A percentile compares a stretch with the other conserved stretches of the same genome.
These are phyloP conservation scores for Metalampra italica DNA, from an alignment of 2,888 invertebrate genomes.

Conservation along the genomic window DNA sequence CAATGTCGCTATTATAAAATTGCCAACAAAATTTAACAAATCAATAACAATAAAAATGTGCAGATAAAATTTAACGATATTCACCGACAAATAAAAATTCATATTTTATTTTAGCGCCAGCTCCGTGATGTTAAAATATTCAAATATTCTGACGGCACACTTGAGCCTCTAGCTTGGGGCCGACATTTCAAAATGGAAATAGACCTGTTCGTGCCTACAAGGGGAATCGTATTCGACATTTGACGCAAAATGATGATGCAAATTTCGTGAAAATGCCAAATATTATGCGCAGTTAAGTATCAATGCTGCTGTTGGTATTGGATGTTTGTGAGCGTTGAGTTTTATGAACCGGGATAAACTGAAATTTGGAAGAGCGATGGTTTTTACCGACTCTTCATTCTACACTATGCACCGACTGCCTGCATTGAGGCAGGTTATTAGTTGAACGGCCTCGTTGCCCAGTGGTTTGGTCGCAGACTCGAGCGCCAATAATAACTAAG, in stretches of 20 bases:
- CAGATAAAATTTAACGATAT: conserved; percentile 11
- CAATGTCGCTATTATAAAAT: conserved; percentile 1
- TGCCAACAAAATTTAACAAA: background rate
- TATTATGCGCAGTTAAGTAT: conserved; percentile 52
- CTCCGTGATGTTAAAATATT: conserved; percentile 63
- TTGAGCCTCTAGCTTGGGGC: conserved; percentile 56
- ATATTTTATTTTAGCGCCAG: conserved; percentile 51
- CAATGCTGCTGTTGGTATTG: conserved; percentile 34
- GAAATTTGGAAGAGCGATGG: background rate
- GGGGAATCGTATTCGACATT: conserved; percentile 63
- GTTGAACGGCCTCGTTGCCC: too few relatives aligned
- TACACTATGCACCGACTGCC: background rate
- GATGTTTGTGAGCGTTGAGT: background rate
- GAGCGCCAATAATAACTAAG: too few relatives aligned
- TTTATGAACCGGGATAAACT: background rate
- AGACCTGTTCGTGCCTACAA: conserved; percentile 58
- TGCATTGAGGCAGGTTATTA: too few relatives aligned
- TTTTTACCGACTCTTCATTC: conserved; percentile 1
- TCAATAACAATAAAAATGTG: background rate
- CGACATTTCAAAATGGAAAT: conserved; percentile 70
- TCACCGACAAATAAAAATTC: conserved; percentile 42
- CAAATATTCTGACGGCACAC: conserved; percentile 68
- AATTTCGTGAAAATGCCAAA: conserved; percentile 53
- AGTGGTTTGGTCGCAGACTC: too few relatives aligned
- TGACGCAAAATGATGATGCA: conserved; percentile 60